Evolutionary conservation across 2,797 vertebrate species (phyloP).

Genomic region (Heterohyrax brucei): DNA sequence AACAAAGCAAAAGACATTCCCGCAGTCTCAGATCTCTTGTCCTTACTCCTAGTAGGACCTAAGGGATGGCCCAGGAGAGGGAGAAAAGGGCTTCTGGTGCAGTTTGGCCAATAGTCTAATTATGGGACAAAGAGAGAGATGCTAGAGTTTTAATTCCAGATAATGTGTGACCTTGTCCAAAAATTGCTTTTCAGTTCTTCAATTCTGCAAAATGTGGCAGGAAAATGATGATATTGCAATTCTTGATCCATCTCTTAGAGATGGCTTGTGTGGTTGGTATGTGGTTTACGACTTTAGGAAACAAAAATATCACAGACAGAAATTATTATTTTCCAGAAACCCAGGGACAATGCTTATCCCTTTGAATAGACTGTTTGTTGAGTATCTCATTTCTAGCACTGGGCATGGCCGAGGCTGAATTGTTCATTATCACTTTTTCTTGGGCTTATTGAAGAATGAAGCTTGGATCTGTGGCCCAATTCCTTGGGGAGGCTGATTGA

Average conservation of each 20-base stretch:
- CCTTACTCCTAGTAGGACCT: slow-evolving; percentile 50
- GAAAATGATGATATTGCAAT: slow-evolving; percentile 57
- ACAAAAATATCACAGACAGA: slow-evolving; percentile 65
- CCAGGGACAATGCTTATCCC: neutral
- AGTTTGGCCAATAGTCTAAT: slow-evolving; percentile 75
- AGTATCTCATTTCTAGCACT: neutral
- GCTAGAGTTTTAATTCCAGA: slow-evolving; percentile 73
- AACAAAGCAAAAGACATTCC: slow-evolving; percentile 63
- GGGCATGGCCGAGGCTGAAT: neutral
- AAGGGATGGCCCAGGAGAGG: slow-evolving; percentile 49
- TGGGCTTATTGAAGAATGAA: neutral
- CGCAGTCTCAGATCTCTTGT: slow-evolving; percentile 66
- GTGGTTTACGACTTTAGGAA: slow-evolving; percentile 77
- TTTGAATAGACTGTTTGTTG: slow-evolving; percentile 27
- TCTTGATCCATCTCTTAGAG: slow-evolving; percentile 71
- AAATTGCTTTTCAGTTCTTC: slow-evolving; percentile 63
- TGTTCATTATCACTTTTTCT: neutral
- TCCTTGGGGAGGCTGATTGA: neutral
- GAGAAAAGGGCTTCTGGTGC: slow-evolving; percentile 67
- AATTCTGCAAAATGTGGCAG: slow-evolving; percentile 57
- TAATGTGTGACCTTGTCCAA: slow-evolving; percentile 74
- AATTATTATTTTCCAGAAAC: slow-evolving; percentile 58
- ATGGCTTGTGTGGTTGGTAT: slow-evolving; percentile 66
- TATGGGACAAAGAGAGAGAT: slow-evolving; percentile 51
- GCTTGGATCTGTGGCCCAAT: neutral